Evolutionary conservation across 2,113 vertebrate species (phyloP), one percentile per base, ranked within the genome.

Genomic region (Cygnus atratus): DNA sequence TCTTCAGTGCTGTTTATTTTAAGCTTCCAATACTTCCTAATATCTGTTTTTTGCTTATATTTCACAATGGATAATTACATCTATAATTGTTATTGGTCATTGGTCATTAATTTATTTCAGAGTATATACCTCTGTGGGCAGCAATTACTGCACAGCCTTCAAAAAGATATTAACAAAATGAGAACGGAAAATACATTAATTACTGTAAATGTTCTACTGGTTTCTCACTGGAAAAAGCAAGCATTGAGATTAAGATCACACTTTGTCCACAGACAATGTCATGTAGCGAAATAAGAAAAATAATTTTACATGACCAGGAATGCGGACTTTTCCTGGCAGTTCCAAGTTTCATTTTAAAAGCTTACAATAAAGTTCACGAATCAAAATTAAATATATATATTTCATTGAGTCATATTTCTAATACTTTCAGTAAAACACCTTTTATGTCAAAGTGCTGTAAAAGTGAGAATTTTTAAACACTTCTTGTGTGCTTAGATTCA

Each of bases 151-250:
- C 93, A 96, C 93, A 97, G 96, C 88, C 96, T 98, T 98, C 97
- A 97, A 96, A 98, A 97, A 97, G 81, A 96, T 98, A 98, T 98
- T 98, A 98, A 97, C 97, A 97, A 98, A 98, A 98, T 98, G 96
- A 98, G 97, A 98, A 97, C 92, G 97, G 93, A 97, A 98, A 98
- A 96, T 96, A 97, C 96, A 95, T 98, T 98, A 98, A 98, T 98
- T 98, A 97, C 95, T 96, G 9, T 96, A 98, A 98, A 94, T 97
- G 87, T 97, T 97, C 95, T 95, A 92, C 89, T 94, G 80, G 55
- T 94, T 98, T 92, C 97, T 98, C 96, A 76, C 92, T 96, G 93
- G 95, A 97, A 98, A 98, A 98, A 97, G 85, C 96, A 98, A 6
- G 71, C 92, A 96, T 94, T 93, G 96, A 97, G 95, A 98, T 97